Percentiles rank a stretch among this genome's conserved stretches.
Conservation (phyloP, 2,888 invertebrate genomes). For the Pyrochroa serraticornis region DNA sequence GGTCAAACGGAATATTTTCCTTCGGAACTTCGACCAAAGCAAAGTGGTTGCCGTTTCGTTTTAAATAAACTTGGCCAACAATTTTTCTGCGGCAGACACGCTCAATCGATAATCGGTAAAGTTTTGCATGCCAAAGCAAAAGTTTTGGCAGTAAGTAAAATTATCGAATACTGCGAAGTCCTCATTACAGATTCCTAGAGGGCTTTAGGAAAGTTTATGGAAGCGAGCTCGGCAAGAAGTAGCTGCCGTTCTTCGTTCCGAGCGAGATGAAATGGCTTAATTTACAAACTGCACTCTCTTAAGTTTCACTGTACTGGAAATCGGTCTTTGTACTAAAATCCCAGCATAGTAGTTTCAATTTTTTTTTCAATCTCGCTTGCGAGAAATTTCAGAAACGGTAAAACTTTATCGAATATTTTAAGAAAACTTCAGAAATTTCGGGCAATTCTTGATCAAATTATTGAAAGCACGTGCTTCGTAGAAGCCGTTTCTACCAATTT, state of each 20-base stretch:
- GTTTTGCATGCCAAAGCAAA: slow-evolving; percentile 50
- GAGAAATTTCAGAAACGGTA: too few relatives aligned
- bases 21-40: background rate
- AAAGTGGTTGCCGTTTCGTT: slow-evolving; percentile 1
- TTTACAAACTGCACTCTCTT: slow-evolving; percentile 13
- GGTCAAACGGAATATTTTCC: slow-evolving; percentile 7
- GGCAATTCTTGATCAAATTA: too few relatives aligned
- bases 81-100: slow-evolving; percentile 22
- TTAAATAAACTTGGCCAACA: slow-evolving; percentile 20
- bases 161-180: slow-evolving; percentile 49
- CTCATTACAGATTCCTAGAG: slow-evolving; percentile 51
- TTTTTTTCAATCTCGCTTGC: too few relatives aligned
- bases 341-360: too few relatives aligned
- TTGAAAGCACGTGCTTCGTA: too few relatives aligned
- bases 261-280: slow-evolving; percentile 25
- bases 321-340: too few relatives aligned
- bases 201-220: slow-evolving; percentile 39
- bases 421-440: too few relatives aligned
- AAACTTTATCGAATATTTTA: too few relatives aligned
- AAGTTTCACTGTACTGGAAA: too few relatives aligned
- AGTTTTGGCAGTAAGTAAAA: slow-evolving; percentile 49
- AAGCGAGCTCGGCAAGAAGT: slow-evolving; percentile 25
- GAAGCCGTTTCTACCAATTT: too few relatives aligned
- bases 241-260: slow-evolving; percentile 19
- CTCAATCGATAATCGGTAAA: slow-evolving; percentile 44